Conservation (phyloP, 2,888 invertebrate genomes). For the Molorchus minor region DNA sequence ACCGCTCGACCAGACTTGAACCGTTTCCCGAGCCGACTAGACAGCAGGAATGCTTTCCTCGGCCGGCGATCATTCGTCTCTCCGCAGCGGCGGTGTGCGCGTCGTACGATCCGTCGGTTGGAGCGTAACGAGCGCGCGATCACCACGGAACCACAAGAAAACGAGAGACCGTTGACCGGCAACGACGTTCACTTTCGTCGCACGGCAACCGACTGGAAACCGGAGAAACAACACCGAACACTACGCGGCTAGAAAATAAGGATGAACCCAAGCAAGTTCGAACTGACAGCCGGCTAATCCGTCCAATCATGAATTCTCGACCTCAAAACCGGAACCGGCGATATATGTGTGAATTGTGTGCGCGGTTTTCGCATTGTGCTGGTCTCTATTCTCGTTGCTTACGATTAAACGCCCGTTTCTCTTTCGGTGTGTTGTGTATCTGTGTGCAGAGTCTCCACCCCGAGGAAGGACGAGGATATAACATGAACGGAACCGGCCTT, state of each 20-base stretch:
- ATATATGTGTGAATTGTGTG: constrained; percentile 42
- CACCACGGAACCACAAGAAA: constrained; percentile 1
- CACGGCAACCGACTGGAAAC: constrained; percentile 17
- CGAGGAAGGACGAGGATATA: no score
- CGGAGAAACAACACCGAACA: constrained; percentile 23
- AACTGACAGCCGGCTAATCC: constrained; percentile 30
- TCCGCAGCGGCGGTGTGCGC: constrained; percentile 25
- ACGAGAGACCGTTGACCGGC: constrained; percentile 31
- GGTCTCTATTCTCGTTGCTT: no score
- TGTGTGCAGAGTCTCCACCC: no score
- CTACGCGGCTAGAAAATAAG: no score
- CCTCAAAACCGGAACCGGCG: constrained; percentile 43
- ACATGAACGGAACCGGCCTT: no score
- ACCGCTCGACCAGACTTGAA: constrained; percentile 36
- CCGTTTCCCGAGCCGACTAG: constrained; percentile 24
- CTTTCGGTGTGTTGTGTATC: no score
- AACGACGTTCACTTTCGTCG: constrained; percentile 40
- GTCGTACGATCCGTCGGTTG: constrained; percentile 17
- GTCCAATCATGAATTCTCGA: constrained; percentile 41
- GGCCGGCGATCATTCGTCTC: constrained; percentile 23
- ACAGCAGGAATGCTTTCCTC: constrained; percentile 14
- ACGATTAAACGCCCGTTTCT: no score
- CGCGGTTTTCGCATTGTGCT: constrained; percentile 32
- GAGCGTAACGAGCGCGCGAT: neutral
- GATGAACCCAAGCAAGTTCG: constrained; percentile 28